A percentile compares a stretch with the other conserved stretches of the same genome.
Conservation (phyloP, 2,888 invertebrate species). For the Latrodectus elegans region DNA sequence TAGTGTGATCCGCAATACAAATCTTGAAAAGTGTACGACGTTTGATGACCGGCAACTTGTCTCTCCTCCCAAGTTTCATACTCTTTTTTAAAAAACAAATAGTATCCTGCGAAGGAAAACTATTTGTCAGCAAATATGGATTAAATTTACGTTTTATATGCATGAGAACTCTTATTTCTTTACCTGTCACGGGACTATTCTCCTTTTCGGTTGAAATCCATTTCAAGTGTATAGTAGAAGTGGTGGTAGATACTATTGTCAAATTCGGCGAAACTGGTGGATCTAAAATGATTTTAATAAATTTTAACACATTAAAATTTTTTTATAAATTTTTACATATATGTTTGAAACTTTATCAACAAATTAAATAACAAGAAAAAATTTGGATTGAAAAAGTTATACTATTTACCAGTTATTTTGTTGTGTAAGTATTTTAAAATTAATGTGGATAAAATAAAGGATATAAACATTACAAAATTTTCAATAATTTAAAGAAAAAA, state of each 20-base stretch:
- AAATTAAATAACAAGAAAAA: too few relatives aligned
- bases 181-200: conserved; percentile 64
- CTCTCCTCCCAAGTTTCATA: conserved; percentile 70
- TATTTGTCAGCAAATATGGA: too few relatives aligned
- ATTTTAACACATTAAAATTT: too few relatives aligned
- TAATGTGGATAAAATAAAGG: too few relatives aligned
- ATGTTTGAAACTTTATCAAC: too few relatives aligned
- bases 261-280: conserved; percentile 86
- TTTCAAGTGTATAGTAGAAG: conserved; percentile 79
- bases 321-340: too few relatives aligned
- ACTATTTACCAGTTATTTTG: too few relatives aligned
- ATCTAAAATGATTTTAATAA: conserved; percentile 75
- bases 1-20: conserved; percentile 75
- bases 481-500: too few relatives aligned
- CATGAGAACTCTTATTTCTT: background rate
- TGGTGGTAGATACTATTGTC: conserved; percentile 84
- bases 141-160: background rate
- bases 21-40: conserved; percentile 68
- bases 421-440: too few relatives aligned
- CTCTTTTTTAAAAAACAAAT: conserved; percentile 67
- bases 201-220: conserved; percentile 63
- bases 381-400: too few relatives aligned
- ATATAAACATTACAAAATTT: too few relatives aligned
- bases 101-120: conserved; percentile 44
- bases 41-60: conserved; percentile 68